Conservation (phyloP, 2,888 invertebrate genomes). For the Aethes cnicana region DNA sequence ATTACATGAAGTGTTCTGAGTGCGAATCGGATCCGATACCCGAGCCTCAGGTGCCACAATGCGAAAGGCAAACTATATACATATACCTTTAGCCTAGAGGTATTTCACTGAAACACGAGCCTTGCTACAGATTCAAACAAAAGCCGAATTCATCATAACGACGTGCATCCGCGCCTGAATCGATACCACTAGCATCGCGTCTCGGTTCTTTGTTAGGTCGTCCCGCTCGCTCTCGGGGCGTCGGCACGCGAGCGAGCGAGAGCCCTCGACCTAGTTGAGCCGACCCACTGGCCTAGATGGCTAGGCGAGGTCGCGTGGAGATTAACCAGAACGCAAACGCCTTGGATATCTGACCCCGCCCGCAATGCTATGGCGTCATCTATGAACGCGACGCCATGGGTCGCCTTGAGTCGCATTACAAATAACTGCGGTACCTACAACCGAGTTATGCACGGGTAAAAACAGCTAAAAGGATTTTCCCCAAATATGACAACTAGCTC, state of each 20-base stretch:
- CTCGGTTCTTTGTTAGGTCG: slow-evolving; percentile 22
- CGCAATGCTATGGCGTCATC: slow-evolving; percentile 9
- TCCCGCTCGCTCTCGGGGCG: slow-evolving; percentile 1
- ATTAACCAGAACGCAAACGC: slow-evolving; percentile 20
- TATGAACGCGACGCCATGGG: slow-evolving; percentile 9
- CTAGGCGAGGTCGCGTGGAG: slow-evolving; percentile 23
- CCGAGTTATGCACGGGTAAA: too few relatives aligned
- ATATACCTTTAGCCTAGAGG: too few relatives aligned
- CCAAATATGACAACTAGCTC: too few relatives aligned
- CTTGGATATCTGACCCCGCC: slow-evolving; percentile 23
- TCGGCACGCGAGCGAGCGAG: slow-evolving; percentile 4
- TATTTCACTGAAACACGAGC: too few relatives aligned
- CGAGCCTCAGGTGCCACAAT: too few relatives aligned
- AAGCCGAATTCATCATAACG: slow-evolving; percentile 22
- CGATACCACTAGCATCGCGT: slow-evolving; percentile 25
- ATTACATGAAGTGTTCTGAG: too few relatives aligned
- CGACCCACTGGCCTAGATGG: slow-evolving; percentile 23
- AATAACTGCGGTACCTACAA: too few relatives aligned
- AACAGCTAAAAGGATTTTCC: too few relatives aligned
- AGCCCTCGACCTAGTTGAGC: slow-evolving; percentile 17
- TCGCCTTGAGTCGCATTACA: not conserved
- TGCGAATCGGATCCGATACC: too few relatives aligned
- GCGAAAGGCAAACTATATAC: too few relatives aligned
- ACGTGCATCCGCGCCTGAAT: slow-evolving; percentile 24
- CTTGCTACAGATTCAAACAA: slow-evolving; percentile 9